phyloP scores from a whole-genome alignment of 1,140 invertebrate species.

The Drosophila elegans region DNA sequence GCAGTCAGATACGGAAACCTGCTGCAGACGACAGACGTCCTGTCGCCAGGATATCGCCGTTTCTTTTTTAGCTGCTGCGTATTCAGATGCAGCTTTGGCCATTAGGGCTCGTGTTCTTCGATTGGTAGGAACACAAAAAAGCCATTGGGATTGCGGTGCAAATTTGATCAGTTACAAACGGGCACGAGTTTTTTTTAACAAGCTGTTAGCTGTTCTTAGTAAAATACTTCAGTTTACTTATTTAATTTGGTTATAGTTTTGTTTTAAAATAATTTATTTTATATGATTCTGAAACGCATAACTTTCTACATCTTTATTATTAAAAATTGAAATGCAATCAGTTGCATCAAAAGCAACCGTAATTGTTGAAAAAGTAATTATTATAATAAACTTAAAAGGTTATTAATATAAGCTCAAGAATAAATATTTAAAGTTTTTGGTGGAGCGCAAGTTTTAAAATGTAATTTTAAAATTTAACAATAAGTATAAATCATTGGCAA shows the following conservation, averaged over 20 bases:
- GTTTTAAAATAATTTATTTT: too few species aligned
- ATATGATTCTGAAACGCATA: too few species aligned
- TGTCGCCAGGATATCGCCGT: slow-evolving; percentile 35
- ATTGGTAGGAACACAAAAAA: slow-evolving; percentile 46
- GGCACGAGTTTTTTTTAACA: slow-evolving; percentile 4
- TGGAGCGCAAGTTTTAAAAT: too few species aligned
- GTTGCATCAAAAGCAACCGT: too few species aligned
- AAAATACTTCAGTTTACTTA: too few species aligned
- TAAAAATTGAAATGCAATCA: too few species aligned
- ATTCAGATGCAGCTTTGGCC: slow-evolving; percentile 46
- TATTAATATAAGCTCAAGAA: too few species aligned
- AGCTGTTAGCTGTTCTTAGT: neutral
- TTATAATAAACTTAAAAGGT: too few species aligned
- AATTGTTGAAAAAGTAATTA: too few species aligned
- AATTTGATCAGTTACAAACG: slow-evolving; percentile 18
- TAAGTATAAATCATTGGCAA: slow-evolving; percentile 6
- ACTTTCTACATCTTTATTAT: too few species aligned
- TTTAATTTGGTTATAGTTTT: too few species aligned
- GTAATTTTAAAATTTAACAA: neutral
- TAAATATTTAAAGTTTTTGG: too few species aligned
- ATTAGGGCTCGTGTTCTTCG: slow-evolving; percentile 41
- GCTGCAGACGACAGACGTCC: slow-evolving; percentile 38
- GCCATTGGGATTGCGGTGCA: slow-evolving; percentile 43
- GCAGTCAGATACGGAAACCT: slow-evolving; percentile 30
- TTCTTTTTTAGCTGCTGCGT: slow-evolving; percentile 5